Base-by-base conservation (phyloP, 2,888 invertebrate species). In the Drosophila kokeensis region DNA sequence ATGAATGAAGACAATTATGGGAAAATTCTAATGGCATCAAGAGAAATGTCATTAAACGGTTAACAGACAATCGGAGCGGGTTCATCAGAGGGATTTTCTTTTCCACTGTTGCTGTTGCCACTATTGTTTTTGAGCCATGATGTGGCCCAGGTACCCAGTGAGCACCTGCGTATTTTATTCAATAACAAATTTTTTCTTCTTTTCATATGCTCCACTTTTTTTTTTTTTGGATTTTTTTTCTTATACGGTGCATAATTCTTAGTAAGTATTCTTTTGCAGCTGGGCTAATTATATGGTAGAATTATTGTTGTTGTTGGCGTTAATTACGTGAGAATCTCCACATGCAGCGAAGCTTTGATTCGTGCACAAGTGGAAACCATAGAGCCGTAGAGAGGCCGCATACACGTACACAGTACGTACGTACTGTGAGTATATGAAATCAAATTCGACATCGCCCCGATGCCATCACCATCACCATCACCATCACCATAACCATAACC, bases 21-120 rank as follows among this genome's bases (percentile, higher is more conserved):
- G 85, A 87, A 85, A 85, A 76, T 73, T 85, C 83, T 85, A 87
- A 85, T 84, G 85, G 74, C 79, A 62, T 76, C 58, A 76, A 81
- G 81, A 81, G 81, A 85, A 85, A 79, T 87, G 85, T 76, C 85
- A 85, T 85, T 85, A 85, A 85, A 87, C 80, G 81, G 81, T 76
- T 81, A 73, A 77, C 84, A 68, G 73, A 76, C 70, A 79, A 79
- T 79, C 70, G 53, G 73, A 70, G 80, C 68, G 67, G 81, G 65
- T 67, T 81, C 73, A 83, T 75, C 72, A 52, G 11, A 15, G 4
- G 8, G 24, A 32, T 32, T 38, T 54, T 27, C 27, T 24, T 27
- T 27, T 34, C 11, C 10, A 30, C 15, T 13, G 24, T 4, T 45
- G 8, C 8, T 45, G 24, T 15, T 45, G 61, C 50, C 53, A 54